These are phyloP conservation scores for Formica selysi DNA, from an alignment of 1,140 invertebrate species.

Conservation along the genomic window DNA sequence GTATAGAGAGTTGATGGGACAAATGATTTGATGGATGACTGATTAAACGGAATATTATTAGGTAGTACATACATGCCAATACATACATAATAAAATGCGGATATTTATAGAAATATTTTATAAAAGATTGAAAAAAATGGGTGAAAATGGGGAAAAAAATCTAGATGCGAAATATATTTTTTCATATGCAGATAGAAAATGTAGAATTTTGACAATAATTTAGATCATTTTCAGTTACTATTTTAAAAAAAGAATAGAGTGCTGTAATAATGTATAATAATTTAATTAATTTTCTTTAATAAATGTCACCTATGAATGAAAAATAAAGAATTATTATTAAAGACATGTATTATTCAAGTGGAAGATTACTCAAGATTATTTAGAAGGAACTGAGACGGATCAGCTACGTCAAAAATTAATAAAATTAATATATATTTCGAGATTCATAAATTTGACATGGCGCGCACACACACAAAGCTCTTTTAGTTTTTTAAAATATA, in stretches of 20 bases:
- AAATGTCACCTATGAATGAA: neutral
- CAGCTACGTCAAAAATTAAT: no score
- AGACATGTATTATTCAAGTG: neutral
- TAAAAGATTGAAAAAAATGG: neutral
- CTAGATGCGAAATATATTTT: neutral
- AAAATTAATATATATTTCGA: no score
- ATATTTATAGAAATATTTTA: neutral
- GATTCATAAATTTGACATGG: no score
- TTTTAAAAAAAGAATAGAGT: neutral
- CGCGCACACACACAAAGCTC: no score
- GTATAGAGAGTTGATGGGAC: slow-evolving; percentile 8
- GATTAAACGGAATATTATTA: slow-evolving; percentile 1
- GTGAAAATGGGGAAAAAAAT: no score
- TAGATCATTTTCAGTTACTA: neutral
- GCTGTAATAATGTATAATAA: neutral
- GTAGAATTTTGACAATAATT: neutral
- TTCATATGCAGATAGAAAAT: neutral
- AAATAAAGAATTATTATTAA: slow-evolving; percentile 19
- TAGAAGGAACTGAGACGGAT: no score
- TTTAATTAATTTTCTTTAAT: neutral
- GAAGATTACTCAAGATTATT: neutral
- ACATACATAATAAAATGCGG: neutral
- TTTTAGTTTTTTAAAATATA: no score
- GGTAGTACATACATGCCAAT: neutral
- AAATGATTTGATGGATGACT: slow-evolving; percentile 33